Evolutionary conservation across 2,113 vertebrate genomes (phyloP).

Genomic region (Siniperca knerii): DNA sequence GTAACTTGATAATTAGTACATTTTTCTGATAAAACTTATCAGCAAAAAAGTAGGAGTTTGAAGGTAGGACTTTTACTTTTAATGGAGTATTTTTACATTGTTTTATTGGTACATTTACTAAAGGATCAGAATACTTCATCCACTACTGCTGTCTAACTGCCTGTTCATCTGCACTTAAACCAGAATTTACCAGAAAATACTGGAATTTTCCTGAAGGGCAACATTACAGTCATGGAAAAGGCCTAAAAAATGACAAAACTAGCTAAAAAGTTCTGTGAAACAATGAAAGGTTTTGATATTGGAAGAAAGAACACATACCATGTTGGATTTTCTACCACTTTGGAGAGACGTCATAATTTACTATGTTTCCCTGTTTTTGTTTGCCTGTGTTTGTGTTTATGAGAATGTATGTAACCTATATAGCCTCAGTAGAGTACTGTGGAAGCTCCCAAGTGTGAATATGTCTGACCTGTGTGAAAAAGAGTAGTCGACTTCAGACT

Average conservation of each 20-base stretch:
- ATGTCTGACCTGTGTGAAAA: conserved; percentile 44
- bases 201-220: not conserved
- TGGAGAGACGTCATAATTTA: not conserved
- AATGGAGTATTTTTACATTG: not conserved
- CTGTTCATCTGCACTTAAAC: not conserved
- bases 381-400: not conserved
- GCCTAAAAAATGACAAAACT: not conserved
- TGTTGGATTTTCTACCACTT: not conserved
- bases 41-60: too few species aligned
- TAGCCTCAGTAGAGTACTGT: not conserved
- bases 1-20: too few species aligned
- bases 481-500: conserved; percentile 39
- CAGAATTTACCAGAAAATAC: not conserved
- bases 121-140: not conserved
- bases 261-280: not conserved
- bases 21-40: too few species aligned
- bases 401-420: not conserved
- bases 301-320: not conserved
- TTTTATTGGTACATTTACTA: not conserved
- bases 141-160: not conserved
- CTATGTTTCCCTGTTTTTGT: not conserved
- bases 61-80: not conserved
- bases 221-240: not conserved
- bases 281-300: not conserved
- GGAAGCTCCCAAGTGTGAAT: conserved; percentile 28